Evolutionary conservation across 2,113 vertebrate species (phyloP).

Genomic region (Murina feae): DNA sequence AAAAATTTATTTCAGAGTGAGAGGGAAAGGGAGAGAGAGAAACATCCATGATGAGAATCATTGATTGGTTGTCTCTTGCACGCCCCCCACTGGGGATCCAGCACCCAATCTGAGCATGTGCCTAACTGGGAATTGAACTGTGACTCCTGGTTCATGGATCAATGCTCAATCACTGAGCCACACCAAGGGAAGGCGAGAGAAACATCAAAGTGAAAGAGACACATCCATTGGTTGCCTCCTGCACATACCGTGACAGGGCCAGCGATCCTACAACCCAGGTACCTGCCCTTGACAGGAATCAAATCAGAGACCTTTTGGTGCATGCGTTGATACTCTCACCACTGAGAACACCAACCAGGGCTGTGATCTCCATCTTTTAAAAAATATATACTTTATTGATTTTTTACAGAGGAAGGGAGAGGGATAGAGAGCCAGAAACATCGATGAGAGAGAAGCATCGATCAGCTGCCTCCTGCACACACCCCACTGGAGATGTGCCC

Average conservation of each 20-base stretch:
- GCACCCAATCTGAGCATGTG: background rate
- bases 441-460: too few species aligned
- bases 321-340: too few species aligned
- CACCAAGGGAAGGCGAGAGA: background rate
- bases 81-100: background rate
- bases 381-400: too few species aligned
- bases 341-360: background rate
- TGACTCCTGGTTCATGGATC: background rate
- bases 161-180: background rate
- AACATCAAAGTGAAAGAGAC: background rate
- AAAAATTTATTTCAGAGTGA: background rate
- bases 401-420: too few species aligned
- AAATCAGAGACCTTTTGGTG: too few species aligned
- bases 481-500: too few species aligned
- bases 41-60: background rate
- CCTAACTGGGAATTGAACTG: background rate
- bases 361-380: background rate
- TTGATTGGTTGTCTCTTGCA: background rate
- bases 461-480: too few species aligned
- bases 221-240: background rate
- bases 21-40: background rate
- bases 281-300: too few species aligned
- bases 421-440: too few species aligned
- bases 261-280: too few species aligned
- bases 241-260: too few species aligned